phyloP scores from a whole-genome alignment of 2,797 vertebrate species.

The Acanthurus leucopareius region DNA sequence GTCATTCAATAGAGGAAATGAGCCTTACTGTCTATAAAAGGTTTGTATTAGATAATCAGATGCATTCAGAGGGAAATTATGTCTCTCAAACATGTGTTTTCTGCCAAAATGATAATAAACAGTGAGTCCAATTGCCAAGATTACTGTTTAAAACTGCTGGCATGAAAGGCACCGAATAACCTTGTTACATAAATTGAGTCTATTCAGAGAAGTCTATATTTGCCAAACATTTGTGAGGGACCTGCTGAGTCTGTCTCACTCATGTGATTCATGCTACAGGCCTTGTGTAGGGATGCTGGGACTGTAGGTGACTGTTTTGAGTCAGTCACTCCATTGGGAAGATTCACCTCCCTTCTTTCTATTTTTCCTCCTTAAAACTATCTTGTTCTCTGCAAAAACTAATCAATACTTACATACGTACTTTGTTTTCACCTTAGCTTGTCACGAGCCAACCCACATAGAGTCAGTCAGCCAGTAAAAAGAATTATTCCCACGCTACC shows the following conservation, averaged over 20 bases:
- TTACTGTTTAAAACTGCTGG: background rate
- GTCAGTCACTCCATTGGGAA: slow-evolving; percentile 3
- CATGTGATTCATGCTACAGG: background rate
- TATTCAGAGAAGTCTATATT: slow-evolving; percentile 1
- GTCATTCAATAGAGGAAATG: slow-evolving; percentile 25
- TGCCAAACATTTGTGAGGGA: slow-evolving; percentile 6
- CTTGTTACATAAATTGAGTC: slow-evolving; percentile 2
- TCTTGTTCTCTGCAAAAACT: background rate
- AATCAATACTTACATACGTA: slow-evolving; percentile 2
- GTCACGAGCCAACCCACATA: slow-evolving; percentile 57
- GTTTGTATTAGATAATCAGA: slow-evolving; percentile 4
- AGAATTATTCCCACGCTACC: slow-evolving; percentile 46
- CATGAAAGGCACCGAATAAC: background rate
- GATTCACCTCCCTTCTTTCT: slow-evolving; percentile 9
- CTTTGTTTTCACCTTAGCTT: slow-evolving; percentile 44
- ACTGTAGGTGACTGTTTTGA: background rate
- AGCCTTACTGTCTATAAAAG: slow-evolving; percentile 2
- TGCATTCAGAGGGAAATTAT: background rate
- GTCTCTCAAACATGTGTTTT: slow-evolving; percentile 1
- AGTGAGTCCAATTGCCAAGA: background rate
- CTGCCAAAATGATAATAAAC: background rate
- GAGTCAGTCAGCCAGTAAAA: slow-evolving; percentile 21
- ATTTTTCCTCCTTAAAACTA: background rate
- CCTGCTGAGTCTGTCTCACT: slow-evolving; percentile 11
- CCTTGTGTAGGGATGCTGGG: slow-evolving; percentile 12